phyloP scores from a whole-genome alignment of 1,140 invertebrate species.

The Zaprionus taronus region DNA sequence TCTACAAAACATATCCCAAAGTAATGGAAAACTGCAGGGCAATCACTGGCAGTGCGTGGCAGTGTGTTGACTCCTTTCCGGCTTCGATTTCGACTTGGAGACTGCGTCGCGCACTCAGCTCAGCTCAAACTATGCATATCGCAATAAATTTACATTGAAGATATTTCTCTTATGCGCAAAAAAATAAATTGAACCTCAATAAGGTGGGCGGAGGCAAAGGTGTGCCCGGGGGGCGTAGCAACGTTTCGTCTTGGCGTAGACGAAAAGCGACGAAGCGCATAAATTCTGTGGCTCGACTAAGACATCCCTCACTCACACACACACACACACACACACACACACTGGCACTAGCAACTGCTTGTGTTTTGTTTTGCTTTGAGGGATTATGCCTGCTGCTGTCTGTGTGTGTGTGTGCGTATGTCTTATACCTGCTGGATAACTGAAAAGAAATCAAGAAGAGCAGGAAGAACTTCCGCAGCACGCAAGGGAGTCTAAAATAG shows the following conservation, averaged over 20 bases:
- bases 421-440: conserved; percentile 60
- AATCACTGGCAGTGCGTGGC: neutral
- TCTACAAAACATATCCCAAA: neutral
- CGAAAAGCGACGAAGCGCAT: conserved; percentile 79
- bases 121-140: conserved; percentile 38
- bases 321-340: conserved; percentile 36
- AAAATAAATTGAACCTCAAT: conserved; percentile 77
- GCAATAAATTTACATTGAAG: conserved; percentile 54
- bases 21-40: conserved; percentile 1
- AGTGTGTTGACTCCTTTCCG: neutral
- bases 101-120: neutral
- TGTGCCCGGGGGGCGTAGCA: conserved; percentile 1
- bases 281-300: conserved; percentile 68
- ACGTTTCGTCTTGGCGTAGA: conserved; percentile 58
- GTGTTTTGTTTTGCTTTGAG: conserved; percentile 75
- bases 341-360: conserved; percentile 45
- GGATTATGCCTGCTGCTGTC: conserved; percentile 50
- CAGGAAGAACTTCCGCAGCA: conserved; percentile 7
- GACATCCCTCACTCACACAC: conserved; percentile 33
- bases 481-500: conserved; percentile 8
- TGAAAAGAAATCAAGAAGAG: conserved; percentile 12
- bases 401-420: conserved; percentile 3
- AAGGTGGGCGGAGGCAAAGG: conserved; percentile 4
- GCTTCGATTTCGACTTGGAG: conserved; percentile 12
- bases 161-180: conserved; percentile 76